Conservation (phyloP, 2,888 invertebrate species). For the Andrena haemorrhoa region DNA sequence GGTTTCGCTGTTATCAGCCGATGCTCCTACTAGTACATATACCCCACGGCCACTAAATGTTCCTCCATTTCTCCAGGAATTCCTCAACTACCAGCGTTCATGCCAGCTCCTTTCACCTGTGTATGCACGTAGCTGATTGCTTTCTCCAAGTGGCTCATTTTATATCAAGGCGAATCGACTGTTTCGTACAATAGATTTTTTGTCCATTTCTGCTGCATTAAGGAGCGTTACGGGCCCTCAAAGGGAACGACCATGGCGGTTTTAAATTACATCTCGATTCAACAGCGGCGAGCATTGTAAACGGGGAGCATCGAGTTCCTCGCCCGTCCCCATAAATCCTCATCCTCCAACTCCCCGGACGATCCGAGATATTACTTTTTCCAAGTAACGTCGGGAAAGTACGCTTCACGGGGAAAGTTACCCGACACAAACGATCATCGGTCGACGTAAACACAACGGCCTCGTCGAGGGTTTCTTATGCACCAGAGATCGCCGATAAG, state of each 20-base stretch:
- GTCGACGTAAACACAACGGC: constrained; percentile 27
- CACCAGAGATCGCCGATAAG: not conserved
- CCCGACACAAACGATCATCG: not conserved
- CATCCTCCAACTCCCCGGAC: constrained; percentile 3
- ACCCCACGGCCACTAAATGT: constrained; percentile 31
- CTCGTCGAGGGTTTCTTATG: not conserved
- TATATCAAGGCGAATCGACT: constrained; percentile 16
- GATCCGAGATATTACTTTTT: constrained; percentile 17
- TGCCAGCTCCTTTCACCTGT: constrained; percentile 42
- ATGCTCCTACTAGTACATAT: constrained; percentile 20
- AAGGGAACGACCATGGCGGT: constrained; percentile 5
- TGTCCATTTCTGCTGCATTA: constrained; percentile 8
- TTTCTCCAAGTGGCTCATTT: constrained; percentile 40
- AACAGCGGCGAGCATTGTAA: constrained; percentile 40
- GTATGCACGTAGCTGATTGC: constrained; percentile 37
- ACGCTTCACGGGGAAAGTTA: constrained; percentile 32
- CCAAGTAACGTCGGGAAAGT: not conserved
- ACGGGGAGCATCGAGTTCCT: constrained; percentile 23
- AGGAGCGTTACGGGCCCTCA: not conserved
- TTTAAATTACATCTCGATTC: constrained; percentile 11
- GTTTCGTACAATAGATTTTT: constrained; percentile 5
- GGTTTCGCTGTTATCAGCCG: constrained; percentile 63
- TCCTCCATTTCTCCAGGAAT: constrained; percentile 65
- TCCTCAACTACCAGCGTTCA: constrained; percentile 54
- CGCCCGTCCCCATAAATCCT: constrained; percentile 27